Base-by-base conservation (phyloP, 2,888 invertebrate genomes). In the Scrobipalpa atriplicella region DNA sequence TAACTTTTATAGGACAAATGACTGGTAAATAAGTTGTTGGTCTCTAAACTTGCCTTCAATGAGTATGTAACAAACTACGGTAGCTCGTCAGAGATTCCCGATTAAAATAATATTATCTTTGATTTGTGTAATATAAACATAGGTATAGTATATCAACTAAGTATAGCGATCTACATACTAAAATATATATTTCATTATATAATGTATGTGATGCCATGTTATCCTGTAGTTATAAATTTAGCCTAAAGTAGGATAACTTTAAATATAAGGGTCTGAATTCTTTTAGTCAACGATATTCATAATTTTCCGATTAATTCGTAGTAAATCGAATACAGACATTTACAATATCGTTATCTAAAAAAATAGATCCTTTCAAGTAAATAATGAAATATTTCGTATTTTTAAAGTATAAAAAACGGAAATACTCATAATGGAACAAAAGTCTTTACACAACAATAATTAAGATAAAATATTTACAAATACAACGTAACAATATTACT, bases 381-480 rank as follows among this genome's bases (percentile, higher is more conserved):
- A 61, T 29, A 11, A 60, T 60, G 61, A 62, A 36, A 11, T 13
- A 47, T 38, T 43, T 58, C 16, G 61, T 66, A 36, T 18, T 61
- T 21, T 66, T 66, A 61, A 67, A 70, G 19, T 52, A 62, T 56
- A 21, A 64, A 64, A 74, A 75, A 73, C 73, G 63, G 68, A 74
- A 74, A 73, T 74, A 75, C 70, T 66, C 68, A 74, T 73, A 87
- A 78, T 79, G 81, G 82, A 86, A 86, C 85, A 82, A 80, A 89
- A 84, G 75, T 82, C 84, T 88, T 85, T 87, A 88, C 87, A 90
- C 83, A 90, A 90, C 90, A 89, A 84, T 84, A 78, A 81, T 76
- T 76, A 84, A 78, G 79, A 81, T 87, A 84, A 85, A 84, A 80
- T 84, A 86, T 86, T 74, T 85, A 84, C 84, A 84, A 80, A 80